phyloP scores from a whole-genome alignment of 2,888 invertebrate genomes.

The Rhagophthalmus giganteus region DNA sequence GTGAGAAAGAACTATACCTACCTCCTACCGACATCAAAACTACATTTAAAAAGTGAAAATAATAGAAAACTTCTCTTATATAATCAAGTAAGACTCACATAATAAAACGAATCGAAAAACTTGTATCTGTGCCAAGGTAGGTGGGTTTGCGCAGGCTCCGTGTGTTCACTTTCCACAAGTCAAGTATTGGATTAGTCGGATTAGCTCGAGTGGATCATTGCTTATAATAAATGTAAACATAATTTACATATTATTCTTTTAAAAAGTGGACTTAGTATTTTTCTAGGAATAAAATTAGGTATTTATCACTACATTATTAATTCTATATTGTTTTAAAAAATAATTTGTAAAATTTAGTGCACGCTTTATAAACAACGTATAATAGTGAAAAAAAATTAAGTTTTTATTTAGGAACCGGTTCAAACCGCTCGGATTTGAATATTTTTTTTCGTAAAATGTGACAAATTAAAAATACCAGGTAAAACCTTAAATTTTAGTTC shows the following conservation, averaged over 20 bases:
- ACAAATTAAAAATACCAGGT: no score
- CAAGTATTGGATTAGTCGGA: conserved; percentile 21
- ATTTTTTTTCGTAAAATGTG: no score
- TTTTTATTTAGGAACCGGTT: no score
- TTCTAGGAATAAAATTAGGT: no score
- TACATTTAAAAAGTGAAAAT: conserved; percentile 55
- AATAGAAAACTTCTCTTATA: conserved; percentile 55
- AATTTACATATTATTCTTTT: conserved; percentile 5
- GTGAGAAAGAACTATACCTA: conserved; percentile 43
- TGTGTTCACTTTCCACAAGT: conserved; percentile 25
- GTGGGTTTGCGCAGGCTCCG: conserved; percentile 44
- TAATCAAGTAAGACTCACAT: conserved; percentile 52
- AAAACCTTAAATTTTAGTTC: no score
- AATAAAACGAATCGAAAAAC: conserved; percentile 49
- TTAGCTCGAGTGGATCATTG: conserved; percentile 24
- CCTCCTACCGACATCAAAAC: conserved; percentile 41
- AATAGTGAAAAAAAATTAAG: no score
- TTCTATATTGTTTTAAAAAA: no score
- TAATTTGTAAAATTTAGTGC: no score
- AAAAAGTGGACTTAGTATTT: no score
- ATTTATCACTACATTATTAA: no score
- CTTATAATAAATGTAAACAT: conserved; percentile 15
- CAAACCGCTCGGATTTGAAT: no score
- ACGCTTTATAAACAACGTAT: no score
- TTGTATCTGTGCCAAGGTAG: conserved; percentile 55